These are phyloP conservation scores for Calephelis nemesis DNA, from an alignment of 1,140 invertebrate species.

Conservation along the genomic window DNA sequence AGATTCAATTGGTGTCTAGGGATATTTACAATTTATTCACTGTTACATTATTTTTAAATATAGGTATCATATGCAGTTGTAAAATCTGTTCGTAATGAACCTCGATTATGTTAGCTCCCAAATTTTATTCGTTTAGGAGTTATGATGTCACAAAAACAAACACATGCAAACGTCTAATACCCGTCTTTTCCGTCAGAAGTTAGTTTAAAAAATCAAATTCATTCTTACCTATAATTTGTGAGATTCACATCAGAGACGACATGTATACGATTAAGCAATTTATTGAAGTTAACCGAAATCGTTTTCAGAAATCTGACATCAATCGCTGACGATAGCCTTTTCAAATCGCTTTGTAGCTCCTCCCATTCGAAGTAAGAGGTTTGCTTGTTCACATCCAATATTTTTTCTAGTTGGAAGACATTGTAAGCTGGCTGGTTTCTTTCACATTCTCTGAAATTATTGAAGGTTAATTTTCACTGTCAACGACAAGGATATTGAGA, in stretches of 20 bases:
- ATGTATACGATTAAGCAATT: constrained; percentile 83
- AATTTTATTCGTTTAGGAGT: no score
- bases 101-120: no score
- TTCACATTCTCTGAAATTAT: constrained; percentile 82
- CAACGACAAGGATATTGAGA: no score
- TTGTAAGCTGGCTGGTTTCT: constrained; percentile 84
- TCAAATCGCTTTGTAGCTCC: constrained; percentile 76
- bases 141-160: no score
- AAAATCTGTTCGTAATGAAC: no score
- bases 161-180: not conserved
- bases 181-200: not conserved
- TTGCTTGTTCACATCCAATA: constrained; percentile 81
- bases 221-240: constrained; percentile 80
- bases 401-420: constrained; percentile 84
- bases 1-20: no score
- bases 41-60: no score
- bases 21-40: no score
- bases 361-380: constrained; percentile 82
- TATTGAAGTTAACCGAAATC: constrained; percentile 58
- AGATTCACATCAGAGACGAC: constrained; percentile 84
- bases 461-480: not conserved
- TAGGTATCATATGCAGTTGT: no score
- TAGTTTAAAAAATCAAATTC: not conserved
- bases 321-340: constrained; percentile 62
- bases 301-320: constrained; percentile 62